These are phyloP conservation scores for Lordiphosa collinella DNA, from an alignment of 1,140 invertebrate genomes.

Conservation along the genomic window DNA sequence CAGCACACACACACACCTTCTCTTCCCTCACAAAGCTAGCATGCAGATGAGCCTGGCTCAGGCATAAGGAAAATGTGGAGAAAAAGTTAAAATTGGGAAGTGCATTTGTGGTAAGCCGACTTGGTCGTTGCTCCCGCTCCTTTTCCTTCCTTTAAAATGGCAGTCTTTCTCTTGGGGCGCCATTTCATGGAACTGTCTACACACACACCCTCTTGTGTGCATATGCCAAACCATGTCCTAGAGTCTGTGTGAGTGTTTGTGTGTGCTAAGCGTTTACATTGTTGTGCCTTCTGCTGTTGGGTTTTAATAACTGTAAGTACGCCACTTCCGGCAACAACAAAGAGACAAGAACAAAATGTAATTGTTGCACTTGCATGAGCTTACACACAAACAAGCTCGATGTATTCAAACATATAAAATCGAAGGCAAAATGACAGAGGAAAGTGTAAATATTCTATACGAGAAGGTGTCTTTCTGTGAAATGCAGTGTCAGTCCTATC, in stretches of 20 bases:
- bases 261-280: slow-evolving; percentile 67
- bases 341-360: slow-evolving; percentile 49
- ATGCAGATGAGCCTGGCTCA: slow-evolving; percentile 56
- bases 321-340: slow-evolving; percentile 53
- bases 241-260: slow-evolving; percentile 18
- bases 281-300: slow-evolving; percentile 46
- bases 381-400: slow-evolving; percentile 15
- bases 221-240: slow-evolving; percentile 44
- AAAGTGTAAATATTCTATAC: background rate
- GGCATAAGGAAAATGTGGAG: slow-evolving; percentile 24
- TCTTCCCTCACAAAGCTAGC: slow-evolving; percentile 5
- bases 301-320: slow-evolving; percentile 70
- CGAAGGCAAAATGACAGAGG: slow-evolving; percentile 30
- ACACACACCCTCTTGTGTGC: slow-evolving; percentile 22
- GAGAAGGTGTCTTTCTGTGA: too few species aligned
- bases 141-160: slow-evolving; percentile 1
- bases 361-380: slow-evolving; percentile 58
- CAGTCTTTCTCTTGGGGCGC: background rate
- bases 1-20: slow-evolving; percentile 20
- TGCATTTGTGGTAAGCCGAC: slow-evolving; percentile 65
- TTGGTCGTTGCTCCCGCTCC: slow-evolving; percentile 38
- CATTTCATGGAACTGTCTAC: background rate
- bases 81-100: slow-evolving; percentile 42
- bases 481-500: too few species aligned
- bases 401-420: slow-evolving; percentile 19